Percentiles rank a stretch among this genome's conserved stretches.
Conservation (phyloP, 53 echinoderm and acorn worm species). For the Mesocentrotus franciscanus region DNA sequence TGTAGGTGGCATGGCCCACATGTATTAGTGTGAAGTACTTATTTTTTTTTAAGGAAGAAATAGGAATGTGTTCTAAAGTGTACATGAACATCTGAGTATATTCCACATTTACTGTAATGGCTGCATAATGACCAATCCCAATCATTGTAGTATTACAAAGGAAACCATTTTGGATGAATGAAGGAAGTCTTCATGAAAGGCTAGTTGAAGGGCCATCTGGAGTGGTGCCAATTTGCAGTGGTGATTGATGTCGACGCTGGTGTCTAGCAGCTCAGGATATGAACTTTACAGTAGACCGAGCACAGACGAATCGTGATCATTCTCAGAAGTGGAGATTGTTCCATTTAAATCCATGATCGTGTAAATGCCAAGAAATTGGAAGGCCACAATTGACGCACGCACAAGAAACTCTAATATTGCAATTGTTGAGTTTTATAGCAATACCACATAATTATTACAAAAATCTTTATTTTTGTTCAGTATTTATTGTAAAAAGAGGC, state of each 20-base stretch:
- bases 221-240: not conserved
- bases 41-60: no score
- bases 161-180: not conserved
- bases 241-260: conserved; percentile 20
- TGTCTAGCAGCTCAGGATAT: conserved; percentile 27
- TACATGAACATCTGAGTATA: no score
- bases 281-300: conserved; percentile 36
- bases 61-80: no score
- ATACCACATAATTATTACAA: no score
- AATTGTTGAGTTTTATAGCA: no score
- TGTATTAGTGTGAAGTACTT: no score
- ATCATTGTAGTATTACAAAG: not conserved
- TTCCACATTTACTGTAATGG: not conserved
- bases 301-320: conserved; percentile 7
- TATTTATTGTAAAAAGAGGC: no score
- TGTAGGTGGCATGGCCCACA: no score
- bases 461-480: no score
- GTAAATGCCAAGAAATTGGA: not conserved
- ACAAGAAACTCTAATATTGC: no score
- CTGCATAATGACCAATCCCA: not conserved
- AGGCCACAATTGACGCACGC: not conserved
- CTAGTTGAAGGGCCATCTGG: not conserved
- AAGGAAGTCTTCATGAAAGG: conserved; percentile 15
- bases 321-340: not conserved
- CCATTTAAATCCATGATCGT: conserved; percentile 1